Evolutionary conservation across 2,888 invertebrate species (phyloP).

Genomic region (Eilema depressum): DNA sequence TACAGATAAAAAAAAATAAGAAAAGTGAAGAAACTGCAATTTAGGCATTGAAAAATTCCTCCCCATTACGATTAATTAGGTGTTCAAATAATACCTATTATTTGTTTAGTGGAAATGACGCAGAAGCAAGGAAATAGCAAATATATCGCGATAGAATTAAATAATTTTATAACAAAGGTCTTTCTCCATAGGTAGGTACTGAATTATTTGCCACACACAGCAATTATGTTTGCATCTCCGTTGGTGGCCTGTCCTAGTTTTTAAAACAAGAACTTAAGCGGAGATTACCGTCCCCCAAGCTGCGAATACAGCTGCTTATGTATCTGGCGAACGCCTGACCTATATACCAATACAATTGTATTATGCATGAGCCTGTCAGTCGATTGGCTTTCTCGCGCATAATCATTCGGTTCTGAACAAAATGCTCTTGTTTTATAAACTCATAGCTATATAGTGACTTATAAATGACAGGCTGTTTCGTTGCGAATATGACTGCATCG

Average conservation of each 20-base stretch:
- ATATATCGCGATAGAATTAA: not conserved
- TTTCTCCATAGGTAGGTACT: slow-evolving; percentile 36
- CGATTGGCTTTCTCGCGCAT: slow-evolving; percentile 57
- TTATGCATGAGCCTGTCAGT: slow-evolving; percentile 73
- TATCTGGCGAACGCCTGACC: slow-evolving; percentile 71
- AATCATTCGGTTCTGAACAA: slow-evolving; percentile 37
- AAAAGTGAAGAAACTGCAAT: no score
- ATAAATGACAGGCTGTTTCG: slow-evolving; percentile 28
- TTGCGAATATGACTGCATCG: slow-evolving; percentile 17
- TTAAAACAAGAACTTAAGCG: slow-evolving; percentile 54
- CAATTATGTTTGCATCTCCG: slow-evolving; percentile 43
- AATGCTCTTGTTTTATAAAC: slow-evolving; percentile 35
- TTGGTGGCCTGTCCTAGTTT: slow-evolving; percentile 61
- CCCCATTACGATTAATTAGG: no score
- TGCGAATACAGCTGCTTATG: slow-evolving; percentile 67
- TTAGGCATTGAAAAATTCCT: no score
- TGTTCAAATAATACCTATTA: no score
- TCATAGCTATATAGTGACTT: slow-evolving; percentile 44
- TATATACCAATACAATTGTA: slow-evolving; percentile 76
- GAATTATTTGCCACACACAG: slow-evolving; percentile 45
- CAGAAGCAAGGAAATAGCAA: no score
- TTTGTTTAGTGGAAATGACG: no score
- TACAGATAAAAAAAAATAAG: no score
- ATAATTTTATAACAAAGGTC: slow-evolving; percentile 27
- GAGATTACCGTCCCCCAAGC: slow-evolving; percentile 61